These are phyloP conservation scores for Dendropsophus ebraccatus DNA, from an alignment of 2,113 vertebrate species.

Conservation along the genomic window DNA sequence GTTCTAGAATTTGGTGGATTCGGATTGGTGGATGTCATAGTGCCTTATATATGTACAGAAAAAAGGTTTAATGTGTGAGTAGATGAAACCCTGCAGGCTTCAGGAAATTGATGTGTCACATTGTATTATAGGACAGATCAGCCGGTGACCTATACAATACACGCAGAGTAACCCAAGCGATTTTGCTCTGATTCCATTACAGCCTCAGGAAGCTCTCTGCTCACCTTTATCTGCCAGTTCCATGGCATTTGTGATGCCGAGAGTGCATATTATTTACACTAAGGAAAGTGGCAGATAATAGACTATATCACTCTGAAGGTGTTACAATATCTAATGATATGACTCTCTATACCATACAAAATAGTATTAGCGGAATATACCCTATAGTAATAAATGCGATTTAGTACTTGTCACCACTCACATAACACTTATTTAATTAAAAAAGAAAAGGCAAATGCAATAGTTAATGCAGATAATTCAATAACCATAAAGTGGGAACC, in stretches of 20 bases:
- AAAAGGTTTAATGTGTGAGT: neutral
- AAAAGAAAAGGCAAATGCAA: too few species aligned
- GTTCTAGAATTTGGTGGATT: neutral
- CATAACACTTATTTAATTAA: too few species aligned
- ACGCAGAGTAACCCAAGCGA: conserved; percentile 28
- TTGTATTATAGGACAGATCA: conserved; percentile 16
- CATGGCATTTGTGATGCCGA: neutral
- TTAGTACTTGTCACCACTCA: too few species aligned
- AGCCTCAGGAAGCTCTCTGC: conserved; percentile 12
- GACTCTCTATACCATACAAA: neutral
- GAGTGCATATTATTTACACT: conserved; percentile 23
- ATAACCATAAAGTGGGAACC: too few species aligned
- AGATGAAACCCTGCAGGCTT: too few species aligned
- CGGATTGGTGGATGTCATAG: neutral
- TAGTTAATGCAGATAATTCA: too few species aligned
- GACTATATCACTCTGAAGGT: neutral
- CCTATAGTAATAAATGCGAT: too few species aligned
- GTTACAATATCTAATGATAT: neutral
- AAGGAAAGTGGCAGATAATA: neutral
- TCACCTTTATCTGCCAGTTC: conserved; percentile 27
- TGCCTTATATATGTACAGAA: neutral
- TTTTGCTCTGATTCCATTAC: conserved; percentile 32
- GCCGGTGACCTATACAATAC: neutral
- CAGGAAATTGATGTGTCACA: conserved; percentile 23
- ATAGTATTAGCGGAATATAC: too few species aligned